phyloP scores from a whole-genome alignment of 64 coral and sea anemone genomes.

The Pocillopora damicornis region DNA sequence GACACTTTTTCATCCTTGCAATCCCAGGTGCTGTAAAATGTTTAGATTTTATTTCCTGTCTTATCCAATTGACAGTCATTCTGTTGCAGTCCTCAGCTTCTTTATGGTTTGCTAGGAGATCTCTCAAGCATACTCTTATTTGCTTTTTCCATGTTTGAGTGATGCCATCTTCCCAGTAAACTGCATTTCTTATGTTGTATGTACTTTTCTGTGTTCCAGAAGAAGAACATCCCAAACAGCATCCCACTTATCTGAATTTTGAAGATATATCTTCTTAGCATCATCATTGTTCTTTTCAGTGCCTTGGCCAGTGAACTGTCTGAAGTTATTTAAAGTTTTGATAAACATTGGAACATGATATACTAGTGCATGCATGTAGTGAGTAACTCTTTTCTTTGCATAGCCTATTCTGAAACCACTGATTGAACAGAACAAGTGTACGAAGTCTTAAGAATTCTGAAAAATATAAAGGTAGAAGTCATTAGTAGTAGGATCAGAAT shows the following conservation, averaged over 20 bases:
- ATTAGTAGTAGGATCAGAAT: neutral
- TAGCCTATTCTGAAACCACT: slow-evolving; percentile 34
- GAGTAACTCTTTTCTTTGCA: slow-evolving; percentile 18
- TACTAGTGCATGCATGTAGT: slow-evolving; percentile 50
- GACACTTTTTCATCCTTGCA: slow-evolving; percentile 12
- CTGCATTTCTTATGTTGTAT: slow-evolving; percentile 45
- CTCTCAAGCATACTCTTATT: slow-evolving; percentile 29
- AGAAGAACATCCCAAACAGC: no score
- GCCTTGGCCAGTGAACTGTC: slow-evolving; percentile 54
- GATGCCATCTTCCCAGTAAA: slow-evolving; percentile 41
- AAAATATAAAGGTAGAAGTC: slow-evolving; percentile 24
- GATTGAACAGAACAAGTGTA: slow-evolving; percentile 51
- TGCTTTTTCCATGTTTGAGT: slow-evolving; percentile 21
- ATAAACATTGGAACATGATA: slow-evolving; percentile 45
- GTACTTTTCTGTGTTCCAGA: no score
- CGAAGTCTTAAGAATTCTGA: slow-evolving; percentile 5
- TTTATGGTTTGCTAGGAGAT: slow-evolving; percentile 4
- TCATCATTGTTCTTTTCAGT: slow-evolving; percentile 27
- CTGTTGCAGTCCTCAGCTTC: slow-evolving; percentile 3
- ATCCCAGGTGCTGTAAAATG: neutral
- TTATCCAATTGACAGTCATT: slow-evolving; percentile 46
- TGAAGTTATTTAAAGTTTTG: slow-evolving; percentile 20
- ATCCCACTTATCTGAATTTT: slow-evolving; percentile 35
- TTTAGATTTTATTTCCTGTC: slow-evolving; percentile 28
- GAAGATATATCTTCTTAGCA: neutral